Base-by-base conservation (phyloP, 2,797 vertebrate genomes). In the Notolabrus celidotus region DNA sequence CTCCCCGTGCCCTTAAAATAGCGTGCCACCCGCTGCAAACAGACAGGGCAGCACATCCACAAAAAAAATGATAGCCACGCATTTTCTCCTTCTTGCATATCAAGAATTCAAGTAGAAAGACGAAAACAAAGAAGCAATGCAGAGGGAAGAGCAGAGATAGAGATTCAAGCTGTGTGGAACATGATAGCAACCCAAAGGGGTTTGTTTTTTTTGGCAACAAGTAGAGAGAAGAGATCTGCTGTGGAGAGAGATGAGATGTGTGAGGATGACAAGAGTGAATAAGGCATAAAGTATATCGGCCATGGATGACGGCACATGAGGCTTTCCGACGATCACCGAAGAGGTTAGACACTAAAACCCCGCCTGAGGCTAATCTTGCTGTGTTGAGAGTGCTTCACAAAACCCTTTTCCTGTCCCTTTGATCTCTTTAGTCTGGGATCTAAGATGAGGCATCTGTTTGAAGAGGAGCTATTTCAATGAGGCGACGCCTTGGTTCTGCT, bases 91-190 rank as follows among this genome's bases (percentile, higher is more conserved):
- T 82, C 89, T 92, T 94, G 92, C 92, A 94, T 94, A 92, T 92
- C 87, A 87, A 92, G 80, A 90, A 91, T 95, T 94, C 93, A 94
- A 93, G 92, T 92, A 93, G 78, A 92, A 91, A 90, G 76, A 91
- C 71, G 74, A 77, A 71, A 81, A 45, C 43, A 52, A 68, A 63
- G 61, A 88, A 71, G 67, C 53, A 41, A 81, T 25, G 69, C 20
- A 39, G 50, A 59, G 29, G 17, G 23, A 42, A 41, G 57, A 54
- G 62, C 55, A 53, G 31, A 62, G 49, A 60, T 42, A 59, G 49
- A 17, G 46, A 73, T 50, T 80, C 51, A 79, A 80, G 74, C 80
- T 59, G 69, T 67, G 63, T 75, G 73, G 78, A 83, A 84, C 46
- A 25, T 49, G 64, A 86, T 68, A 79, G 59, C 47, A 76, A 76